phyloP scores from a whole-genome alignment of 2,113 vertebrate genomes.

The Candoia aspera region DNA sequence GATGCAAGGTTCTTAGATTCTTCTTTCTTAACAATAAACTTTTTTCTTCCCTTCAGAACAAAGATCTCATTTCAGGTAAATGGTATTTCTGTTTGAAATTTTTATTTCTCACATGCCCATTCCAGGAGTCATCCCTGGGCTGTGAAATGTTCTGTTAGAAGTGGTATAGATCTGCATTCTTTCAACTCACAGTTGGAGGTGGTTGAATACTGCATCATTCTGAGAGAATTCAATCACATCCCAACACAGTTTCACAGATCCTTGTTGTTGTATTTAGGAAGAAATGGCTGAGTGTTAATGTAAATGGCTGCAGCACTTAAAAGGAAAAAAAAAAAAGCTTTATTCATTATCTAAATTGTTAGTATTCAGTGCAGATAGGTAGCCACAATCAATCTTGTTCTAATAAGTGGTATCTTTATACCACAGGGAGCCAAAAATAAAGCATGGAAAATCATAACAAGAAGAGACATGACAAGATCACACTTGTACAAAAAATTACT shows the following conservation, averaged over 20 bases:
- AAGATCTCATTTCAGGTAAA: neutral
- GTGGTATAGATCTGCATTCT: neutral
- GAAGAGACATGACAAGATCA: conserved; percentile 24
- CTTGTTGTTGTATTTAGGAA: conserved; percentile 15
- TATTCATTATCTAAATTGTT: conserved; percentile 9
- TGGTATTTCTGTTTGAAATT: neutral
- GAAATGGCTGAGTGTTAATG: conserved; percentile 22
- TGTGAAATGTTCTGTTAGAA: conserved; percentile 9
- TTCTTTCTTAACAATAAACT: neutral
- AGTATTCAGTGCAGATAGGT: neutral
- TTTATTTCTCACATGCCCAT: neutral
- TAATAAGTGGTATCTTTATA: conserved; percentile 33
- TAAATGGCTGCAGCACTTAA: conserved; percentile 14
- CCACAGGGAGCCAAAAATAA: conserved; percentile 11
- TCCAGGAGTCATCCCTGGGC: neutral
- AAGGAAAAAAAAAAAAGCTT: neutral
- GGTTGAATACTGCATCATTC: neutral
- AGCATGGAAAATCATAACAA: conserved; percentile 14
- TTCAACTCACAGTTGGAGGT: neutral
- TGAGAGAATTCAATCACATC: conserved; percentile 21
- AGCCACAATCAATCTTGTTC: conserved; percentile 10
- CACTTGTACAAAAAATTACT: conserved; percentile 3
- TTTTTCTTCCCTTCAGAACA: neutral
- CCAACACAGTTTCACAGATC: conserved; percentile 22
- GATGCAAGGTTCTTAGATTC: neutral